Percentiles rank a stretch among this genome's conserved stretches.
Conservation (phyloP, 2,888 invertebrate genomes). For the Diaprepes abbreviatus region DNA sequence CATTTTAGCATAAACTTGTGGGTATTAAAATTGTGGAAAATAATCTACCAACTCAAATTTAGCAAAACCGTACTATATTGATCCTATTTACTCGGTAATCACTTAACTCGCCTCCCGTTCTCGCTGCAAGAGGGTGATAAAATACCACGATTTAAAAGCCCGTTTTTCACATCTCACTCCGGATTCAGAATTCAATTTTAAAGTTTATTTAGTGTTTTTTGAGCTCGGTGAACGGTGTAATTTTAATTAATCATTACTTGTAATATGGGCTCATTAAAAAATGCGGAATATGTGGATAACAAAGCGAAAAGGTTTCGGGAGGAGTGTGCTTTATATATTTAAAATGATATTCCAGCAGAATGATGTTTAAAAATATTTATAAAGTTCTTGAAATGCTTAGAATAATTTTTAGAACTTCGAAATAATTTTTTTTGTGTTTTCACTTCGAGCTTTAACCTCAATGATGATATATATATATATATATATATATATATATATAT, state of each 20-base stretch:
- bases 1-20: neutral
- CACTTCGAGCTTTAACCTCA: too few relatives aligned
- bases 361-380: too few relatives aligned
- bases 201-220: neutral
- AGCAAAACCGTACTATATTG: constrained; percentile 27
- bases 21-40: constrained; percentile 6
- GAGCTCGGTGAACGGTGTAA: neutral
- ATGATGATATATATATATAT: too few relatives aligned
- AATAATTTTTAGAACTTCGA: too few relatives aligned
- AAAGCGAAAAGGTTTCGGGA: too few relatives aligned
- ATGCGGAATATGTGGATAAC: too few relatives aligned
- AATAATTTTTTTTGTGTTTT: too few relatives aligned
- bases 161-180: constrained; percentile 12
- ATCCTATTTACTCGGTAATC: constrained; percentile 39
- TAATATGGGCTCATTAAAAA: too few relatives aligned
- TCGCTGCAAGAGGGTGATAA: constrained; percentile 35
- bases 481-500: too few relatives aligned
- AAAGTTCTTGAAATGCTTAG: too few relatives aligned
- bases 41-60: constrained; percentile 24
- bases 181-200: constrained; percentile 16
- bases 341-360: too few relatives aligned
- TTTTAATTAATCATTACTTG: constrained; percentile 10
- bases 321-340: too few relatives aligned
- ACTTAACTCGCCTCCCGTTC: constrained; percentile 25
- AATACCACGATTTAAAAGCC: constrained; percentile 25